Conservation (phyloP, 2,113 vertebrate species). For the Chinchilla lanigera region DNA sequence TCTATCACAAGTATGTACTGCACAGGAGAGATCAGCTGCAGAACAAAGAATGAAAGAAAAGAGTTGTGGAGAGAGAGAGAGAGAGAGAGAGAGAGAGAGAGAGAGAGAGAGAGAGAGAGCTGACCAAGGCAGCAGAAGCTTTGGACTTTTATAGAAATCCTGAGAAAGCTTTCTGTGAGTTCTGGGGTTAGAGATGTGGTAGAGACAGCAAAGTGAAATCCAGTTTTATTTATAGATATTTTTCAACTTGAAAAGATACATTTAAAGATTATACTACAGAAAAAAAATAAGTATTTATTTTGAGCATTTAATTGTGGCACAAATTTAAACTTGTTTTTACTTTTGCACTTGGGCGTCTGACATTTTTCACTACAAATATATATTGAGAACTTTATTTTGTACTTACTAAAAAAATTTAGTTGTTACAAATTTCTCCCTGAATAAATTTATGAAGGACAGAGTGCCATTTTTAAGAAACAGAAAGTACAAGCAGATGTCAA, state of each 20-base stretch:
- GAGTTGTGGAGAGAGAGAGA: too few relatives aligned
- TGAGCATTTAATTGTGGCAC: neutral
- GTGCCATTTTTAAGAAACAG: neutral
- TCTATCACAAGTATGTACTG: neutral
- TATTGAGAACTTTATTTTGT: neutral
- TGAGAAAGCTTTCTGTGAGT: neutral
- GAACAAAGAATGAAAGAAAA: neutral
- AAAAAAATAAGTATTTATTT: neutral
- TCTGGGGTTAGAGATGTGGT: neutral
- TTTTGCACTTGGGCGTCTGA: slow-evolving; percentile 1
- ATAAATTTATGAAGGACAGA: slow-evolving; percentile 9
- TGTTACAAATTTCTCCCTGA: neutral
- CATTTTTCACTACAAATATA: neutral
- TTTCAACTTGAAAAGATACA: slow-evolving; percentile 1
- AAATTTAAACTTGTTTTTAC: slow-evolving; percentile 13
- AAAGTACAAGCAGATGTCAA: neutral
- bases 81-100: too few relatives aligned
- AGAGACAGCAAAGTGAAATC: neutral
- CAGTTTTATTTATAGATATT: neutral
- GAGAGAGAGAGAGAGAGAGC: too few relatives aligned
- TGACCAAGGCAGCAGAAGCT: neutral
- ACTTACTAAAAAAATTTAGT: neutral
- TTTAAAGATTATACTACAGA: neutral
- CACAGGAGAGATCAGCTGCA: too few relatives aligned
- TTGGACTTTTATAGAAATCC: neutral